Evolutionary conservation across 2,113 vertebrate genomes (phyloP).

Genomic region (Oenanthe oenanthe): DNA sequence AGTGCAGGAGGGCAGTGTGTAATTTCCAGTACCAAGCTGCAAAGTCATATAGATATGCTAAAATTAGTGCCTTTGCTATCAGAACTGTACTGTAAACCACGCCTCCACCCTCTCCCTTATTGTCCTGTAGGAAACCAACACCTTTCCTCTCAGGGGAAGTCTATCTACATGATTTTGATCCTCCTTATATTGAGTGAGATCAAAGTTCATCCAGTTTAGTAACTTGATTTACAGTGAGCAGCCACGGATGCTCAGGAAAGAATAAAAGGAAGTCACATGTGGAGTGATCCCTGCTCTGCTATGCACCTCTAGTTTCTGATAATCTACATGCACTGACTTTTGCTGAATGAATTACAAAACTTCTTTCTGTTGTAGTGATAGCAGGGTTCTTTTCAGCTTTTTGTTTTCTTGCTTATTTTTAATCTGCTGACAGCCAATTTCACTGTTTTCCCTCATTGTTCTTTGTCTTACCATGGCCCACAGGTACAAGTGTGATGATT

Average conservation of each 20-base stretch:
- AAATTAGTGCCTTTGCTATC: not conserved
- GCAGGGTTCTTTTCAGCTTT: not conserved
- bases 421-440: not conserved
- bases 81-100: not conserved
- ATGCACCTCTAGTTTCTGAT: not conserved
- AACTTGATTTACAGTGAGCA: not conserved
- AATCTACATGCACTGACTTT: not conserved
- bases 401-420: not conserved
- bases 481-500: not conserved
- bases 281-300: not conserved
- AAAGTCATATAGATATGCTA: not conserved
- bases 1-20: not conserved
- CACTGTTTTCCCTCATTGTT: not conserved
- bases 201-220: not conserved
- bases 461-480: not conserved
- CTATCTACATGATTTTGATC: not conserved
- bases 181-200: not conserved
- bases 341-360: not conserved
- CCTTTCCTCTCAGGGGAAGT: conserved; percentile 11
- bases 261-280: not conserved
- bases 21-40: not conserved
- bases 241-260: not conserved
- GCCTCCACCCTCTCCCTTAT: not conserved
- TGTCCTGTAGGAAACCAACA: conserved; percentile 47
- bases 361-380: not conserved